Base-by-base conservation (phyloP, 2,113 vertebrate species). In the Elephas maximus region DNA sequence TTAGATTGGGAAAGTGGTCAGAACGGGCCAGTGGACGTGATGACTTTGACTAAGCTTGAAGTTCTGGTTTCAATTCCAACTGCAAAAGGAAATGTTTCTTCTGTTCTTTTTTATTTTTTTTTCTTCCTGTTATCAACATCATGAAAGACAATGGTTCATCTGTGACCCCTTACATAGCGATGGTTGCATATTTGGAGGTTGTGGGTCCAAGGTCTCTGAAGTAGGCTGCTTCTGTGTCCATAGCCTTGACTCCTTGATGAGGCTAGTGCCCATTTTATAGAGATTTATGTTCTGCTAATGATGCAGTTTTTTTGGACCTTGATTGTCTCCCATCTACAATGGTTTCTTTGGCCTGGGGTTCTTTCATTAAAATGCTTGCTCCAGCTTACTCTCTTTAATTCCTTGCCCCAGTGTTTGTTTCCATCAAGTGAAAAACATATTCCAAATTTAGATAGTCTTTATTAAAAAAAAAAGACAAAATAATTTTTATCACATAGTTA, bases 61-160 rank as follows among this genome's bases (percentile, higher is more conserved):
- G 37, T 9, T 85, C 37, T 79, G 48, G n/a, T 80, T 96, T 88
- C 20, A 67, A 28, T 98, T 65, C 41, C 17, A 20, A 26, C 23
- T 41, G 26, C 7, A 76, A 89, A 44, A 95, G 28, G 26, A 93
- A 79, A 44, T 71, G 30, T 20, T 83, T 62, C 26, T 51, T 95
- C 48, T 53, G 8, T 33, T 83, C 8, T 2, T 30, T 82, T 1
- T 74, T 57, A 37, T 37, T 60, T 69, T 81, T 53, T 53, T 77
- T 57, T 8, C 28, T 71, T 69, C 6, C 37, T 37, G 3, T 74
- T 74, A 92, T 71, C 3, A 79, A 77, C 41, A 37, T 63, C 44
- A 48, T 90, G 37, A 26, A 88, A 88, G 74, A 37, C 44, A 53
- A 1, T 84, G 44, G 11, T 84, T 73, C 9, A 45, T 74, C 37